phyloP scores from a whole-genome alignment of 1,140 invertebrate genomes.

The Drosophila watanabei region DNA sequence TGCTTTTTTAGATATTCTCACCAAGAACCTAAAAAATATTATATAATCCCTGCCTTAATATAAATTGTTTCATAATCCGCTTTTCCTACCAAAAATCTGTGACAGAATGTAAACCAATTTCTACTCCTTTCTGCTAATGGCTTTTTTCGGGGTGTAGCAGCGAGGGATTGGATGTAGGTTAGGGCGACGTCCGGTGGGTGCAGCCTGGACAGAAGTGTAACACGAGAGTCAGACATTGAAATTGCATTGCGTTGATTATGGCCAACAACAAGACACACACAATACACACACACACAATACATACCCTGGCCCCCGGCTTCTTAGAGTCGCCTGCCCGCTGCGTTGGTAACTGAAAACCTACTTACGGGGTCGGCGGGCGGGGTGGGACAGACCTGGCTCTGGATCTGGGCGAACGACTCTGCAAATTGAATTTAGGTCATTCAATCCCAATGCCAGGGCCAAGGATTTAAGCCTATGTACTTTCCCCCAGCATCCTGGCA shows the following conservation, averaged over 20 bases:
- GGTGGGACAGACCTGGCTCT: constrained; percentile 5
- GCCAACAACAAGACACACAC: constrained; percentile 63
- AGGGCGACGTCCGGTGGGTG: constrained; percentile 9
- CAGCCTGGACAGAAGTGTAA: constrained; percentile 53
- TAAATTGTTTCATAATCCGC: not conserved
- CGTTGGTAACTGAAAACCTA: constrained; percentile 81
- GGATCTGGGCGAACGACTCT: constrained; percentile 24
- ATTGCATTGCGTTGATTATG: constrained; percentile 82
- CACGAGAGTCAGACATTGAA: constrained; percentile 79
- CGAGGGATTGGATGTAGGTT: not conserved
- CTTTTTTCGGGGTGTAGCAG: constrained; percentile 9
- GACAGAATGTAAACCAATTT: constrained; percentile 1
- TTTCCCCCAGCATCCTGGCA: constrained; percentile 17
- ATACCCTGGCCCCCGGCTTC: constrained; percentile 16
- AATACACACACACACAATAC: constrained; percentile 50
- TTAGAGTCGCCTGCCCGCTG: constrained; percentile 48
- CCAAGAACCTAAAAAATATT: not conserved
- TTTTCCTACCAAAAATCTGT: not conserved
- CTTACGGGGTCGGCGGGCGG: constrained; percentile 60
- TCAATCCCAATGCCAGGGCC: constrained; percentile 56
- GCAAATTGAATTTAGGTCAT: constrained; percentile 80
- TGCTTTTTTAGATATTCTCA: not conserved
- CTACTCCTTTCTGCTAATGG: constrained; percentile 7
- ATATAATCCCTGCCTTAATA: not conserved
- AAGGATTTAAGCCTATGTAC: constrained; percentile 18